Conservation (phyloP, 2,888 invertebrate genomes). For the Deilephila elpenor region DNA sequence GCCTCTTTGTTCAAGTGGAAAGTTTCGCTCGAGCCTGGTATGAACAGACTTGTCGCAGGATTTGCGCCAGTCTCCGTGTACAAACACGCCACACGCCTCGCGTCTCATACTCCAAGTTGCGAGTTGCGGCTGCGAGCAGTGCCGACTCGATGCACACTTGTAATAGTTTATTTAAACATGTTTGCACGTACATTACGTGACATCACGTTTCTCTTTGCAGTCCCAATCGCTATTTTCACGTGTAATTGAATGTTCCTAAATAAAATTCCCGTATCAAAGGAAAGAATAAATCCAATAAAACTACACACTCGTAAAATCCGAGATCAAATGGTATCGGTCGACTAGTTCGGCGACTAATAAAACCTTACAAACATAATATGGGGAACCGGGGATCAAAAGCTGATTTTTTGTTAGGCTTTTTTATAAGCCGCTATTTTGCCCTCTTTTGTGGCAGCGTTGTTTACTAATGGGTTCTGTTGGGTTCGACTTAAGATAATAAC, state of each 20-base stretch:
- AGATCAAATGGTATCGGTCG: slow-evolving; percentile 61
- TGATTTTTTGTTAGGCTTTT: slow-evolving; percentile 81
- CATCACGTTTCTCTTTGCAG: slow-evolving; percentile 10
- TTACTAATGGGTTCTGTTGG: slow-evolving; percentile 85
- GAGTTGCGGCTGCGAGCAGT: too few relatives aligned
- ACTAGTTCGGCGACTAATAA: slow-evolving; percentile 78
- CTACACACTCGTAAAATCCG: slow-evolving; percentile 42
- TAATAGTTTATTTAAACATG: slow-evolving; percentile 7
- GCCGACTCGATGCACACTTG: slow-evolving; percentile 1
- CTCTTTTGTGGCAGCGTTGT: slow-evolving; percentile 83
- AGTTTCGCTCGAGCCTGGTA: slow-evolving; percentile 58
- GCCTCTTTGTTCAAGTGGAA: slow-evolving; percentile 77
- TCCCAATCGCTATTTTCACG: slow-evolving; percentile 31
- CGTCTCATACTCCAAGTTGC: background rate
- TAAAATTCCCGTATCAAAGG: slow-evolving; percentile 36
- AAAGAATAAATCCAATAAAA: slow-evolving; percentile 42
- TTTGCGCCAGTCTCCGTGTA: slow-evolving; percentile 41
- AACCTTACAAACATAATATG: slow-evolving; percentile 77
- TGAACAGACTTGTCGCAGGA: slow-evolving; percentile 62
- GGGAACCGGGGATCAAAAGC: slow-evolving; percentile 80
- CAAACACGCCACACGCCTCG: slow-evolving; percentile 13
- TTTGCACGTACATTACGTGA: slow-evolving; percentile 8
- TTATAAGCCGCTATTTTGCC: slow-evolving; percentile 81
- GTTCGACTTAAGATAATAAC: slow-evolving; percentile 84
- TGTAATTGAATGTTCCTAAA: slow-evolving; percentile 41